These are phyloP conservation scores for Temnothorax longispinosus DNA, from an alignment of 1,140 invertebrate species.

Conservation along the genomic window DNA sequence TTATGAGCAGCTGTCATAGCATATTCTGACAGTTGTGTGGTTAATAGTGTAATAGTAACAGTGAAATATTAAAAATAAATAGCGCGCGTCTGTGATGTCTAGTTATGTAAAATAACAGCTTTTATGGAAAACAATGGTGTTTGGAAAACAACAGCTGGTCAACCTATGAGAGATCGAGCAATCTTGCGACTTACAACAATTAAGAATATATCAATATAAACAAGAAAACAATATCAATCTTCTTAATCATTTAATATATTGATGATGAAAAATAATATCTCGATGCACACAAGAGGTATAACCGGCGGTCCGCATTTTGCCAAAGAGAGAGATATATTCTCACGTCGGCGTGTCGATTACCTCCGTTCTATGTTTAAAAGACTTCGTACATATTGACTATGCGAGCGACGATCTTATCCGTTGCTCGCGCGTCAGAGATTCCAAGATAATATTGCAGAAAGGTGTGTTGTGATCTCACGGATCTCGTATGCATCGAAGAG, in stretches of 20 bases:
- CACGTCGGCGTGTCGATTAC: not conserved
- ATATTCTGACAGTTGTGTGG: too few species aligned
- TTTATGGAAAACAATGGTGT: not conserved
- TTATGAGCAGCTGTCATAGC: too few species aligned
- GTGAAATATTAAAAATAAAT: too few species aligned
- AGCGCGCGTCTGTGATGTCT: too few species aligned
- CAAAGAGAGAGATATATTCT: not conserved
- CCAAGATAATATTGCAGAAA: constrained; percentile 23
- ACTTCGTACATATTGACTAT: constrained; percentile 20
- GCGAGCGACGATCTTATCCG: constrained; percentile 19
- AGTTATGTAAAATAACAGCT: not conserved
- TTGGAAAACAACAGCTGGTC: not conserved
- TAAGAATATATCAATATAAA: not conserved
- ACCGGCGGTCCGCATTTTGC: not conserved
- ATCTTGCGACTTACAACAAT: not conserved
- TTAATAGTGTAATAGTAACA: too few species aligned
- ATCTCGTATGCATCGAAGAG: not conserved
- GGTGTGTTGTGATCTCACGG: not conserved
- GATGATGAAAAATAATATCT: not conserved
- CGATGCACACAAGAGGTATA: not conserved
- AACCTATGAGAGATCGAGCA: not conserved
- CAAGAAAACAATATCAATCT: not conserved
- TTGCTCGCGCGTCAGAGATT: constrained; percentile 30
- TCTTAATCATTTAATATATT: not conserved
- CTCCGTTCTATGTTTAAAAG: constrained; percentile 4